phyloP scores from a whole-genome alignment of 2,888 invertebrate genomes.

The Sclerodermus sp. region DNA sequence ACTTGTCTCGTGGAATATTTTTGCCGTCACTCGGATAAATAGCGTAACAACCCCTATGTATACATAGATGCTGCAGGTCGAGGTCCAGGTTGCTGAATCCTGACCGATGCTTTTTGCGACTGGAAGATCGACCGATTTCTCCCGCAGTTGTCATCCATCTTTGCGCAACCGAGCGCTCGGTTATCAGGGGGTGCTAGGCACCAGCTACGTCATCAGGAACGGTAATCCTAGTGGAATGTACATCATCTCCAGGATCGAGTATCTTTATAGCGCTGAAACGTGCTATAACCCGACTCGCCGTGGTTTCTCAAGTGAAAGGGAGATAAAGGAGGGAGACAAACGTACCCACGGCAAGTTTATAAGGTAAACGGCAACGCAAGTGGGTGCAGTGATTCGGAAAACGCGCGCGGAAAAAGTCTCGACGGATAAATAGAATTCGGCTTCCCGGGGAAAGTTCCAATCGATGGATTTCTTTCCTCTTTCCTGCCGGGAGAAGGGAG shows the following conservation, averaged over 20 bases:
- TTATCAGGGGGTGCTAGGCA: no score
- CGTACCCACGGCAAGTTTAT: conserved; percentile 10
- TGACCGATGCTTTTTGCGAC: no score
- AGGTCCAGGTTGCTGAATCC: no score
- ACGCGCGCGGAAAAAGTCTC: background rate
- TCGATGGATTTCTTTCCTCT: conserved; percentile 6
- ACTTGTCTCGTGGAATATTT: no score
- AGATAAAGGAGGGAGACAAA: conserved; percentile 25
- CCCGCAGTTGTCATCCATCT: no score
- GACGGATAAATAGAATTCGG: conserved; percentile 16
- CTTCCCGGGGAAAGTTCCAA: conserved; percentile 8
- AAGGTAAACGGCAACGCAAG: conserved; percentile 8
- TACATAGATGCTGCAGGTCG: no score
- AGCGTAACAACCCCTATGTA: no score
- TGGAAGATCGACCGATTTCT: no score
- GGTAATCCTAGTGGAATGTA: no score
- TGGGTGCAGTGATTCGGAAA: conserved; percentile 5
- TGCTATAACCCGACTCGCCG: conserved; percentile 5
- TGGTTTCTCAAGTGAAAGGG: conserved; percentile 23
- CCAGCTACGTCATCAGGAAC: no score
- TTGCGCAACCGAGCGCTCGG: no score
- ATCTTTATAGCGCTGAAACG: conserved; percentile 22
- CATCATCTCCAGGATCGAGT: conserved; percentile 16
- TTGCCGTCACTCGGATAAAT: no score
- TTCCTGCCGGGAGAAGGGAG: conserved; percentile 5